Conservation (phyloP, 2,797 vertebrate genomes). For the Megaceryle alcyon region DNA sequence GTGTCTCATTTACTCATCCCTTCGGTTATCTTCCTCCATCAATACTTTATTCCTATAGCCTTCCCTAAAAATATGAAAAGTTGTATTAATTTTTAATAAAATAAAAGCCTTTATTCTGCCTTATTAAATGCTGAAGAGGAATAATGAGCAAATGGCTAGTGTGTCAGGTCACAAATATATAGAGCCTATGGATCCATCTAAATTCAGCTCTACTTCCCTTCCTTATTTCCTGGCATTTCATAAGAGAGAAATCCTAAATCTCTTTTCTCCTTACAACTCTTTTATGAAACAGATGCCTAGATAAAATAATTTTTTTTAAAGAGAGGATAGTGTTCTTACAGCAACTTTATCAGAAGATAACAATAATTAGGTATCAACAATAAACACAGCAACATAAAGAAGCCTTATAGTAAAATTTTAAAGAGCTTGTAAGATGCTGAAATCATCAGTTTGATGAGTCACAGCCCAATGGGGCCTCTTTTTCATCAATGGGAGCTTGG, state of each 20-base stretch:
- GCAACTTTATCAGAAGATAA: not conserved
- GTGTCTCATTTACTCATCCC: not conserved
- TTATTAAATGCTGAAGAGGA: constrained; percentile 61
- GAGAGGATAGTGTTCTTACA: not conserved
- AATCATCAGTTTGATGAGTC: not conserved
- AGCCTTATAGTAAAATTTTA: not conserved
- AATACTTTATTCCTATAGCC: constrained; percentile 11
- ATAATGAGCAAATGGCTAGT: constrained; percentile 25
- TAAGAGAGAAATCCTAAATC: not conserved
- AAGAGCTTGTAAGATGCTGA: not conserved
- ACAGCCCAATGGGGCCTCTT: not conserved
- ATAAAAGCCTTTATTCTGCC: constrained; percentile 61
- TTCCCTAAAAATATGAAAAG: constrained; percentile 63
- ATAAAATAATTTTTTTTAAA: constrained; percentile 39
- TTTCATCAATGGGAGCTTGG: not conserved
- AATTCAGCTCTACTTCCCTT: not conserved
- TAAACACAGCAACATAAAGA: not conserved
- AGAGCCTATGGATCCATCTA: not conserved
- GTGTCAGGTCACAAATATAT: constrained; percentile 23
- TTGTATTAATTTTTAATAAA: constrained; percentile 75
- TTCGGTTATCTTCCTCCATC: not conserved
- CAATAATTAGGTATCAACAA: not conserved
- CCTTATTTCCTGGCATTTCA: constrained; percentile 4
- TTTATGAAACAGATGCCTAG: not conserved
- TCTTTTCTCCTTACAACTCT: not conserved